Percentiles rank a stretch among this genome's conserved stretches.
Conservation (phyloP, 2,797 vertebrate genomes). For the Semaprochilodus insignis region DNA sequence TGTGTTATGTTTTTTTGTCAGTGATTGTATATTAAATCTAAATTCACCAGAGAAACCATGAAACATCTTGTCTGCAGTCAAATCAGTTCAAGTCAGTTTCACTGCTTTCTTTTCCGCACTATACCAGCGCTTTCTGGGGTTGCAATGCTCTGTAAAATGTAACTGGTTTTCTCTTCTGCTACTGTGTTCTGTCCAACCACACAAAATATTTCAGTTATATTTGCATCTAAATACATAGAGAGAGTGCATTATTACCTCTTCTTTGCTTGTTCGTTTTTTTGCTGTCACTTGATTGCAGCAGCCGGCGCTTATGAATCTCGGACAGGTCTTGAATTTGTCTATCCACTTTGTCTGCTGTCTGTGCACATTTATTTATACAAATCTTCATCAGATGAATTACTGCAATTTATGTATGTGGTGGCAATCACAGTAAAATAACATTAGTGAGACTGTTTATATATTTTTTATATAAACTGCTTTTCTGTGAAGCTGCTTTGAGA, state of each 20-base stretch:
- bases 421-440: not conserved
- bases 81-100: too few species aligned
- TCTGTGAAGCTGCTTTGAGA: too few species aligned
- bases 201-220: not conserved
- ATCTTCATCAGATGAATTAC: slow-evolving; percentile 15
- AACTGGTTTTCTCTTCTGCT: not conserved
- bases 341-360: slow-evolving; percentile 42
- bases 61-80: too few species aligned
- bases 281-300: slow-evolving; percentile 53
- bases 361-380: slow-evolving; percentile 17
- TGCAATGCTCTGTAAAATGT: not conserved
- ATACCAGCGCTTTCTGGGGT: too few species aligned
- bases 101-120: too few species aligned
- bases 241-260: slow-evolving; percentile 45
- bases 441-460: not conserved
- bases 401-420: not conserved
- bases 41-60: too few species aligned
- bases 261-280: slow-evolving; percentile 59
- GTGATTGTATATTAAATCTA: too few species aligned
- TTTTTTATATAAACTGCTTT: too few species aligned
- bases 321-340: slow-evolving; percentile 48
- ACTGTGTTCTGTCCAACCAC: not conserved
- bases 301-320: slow-evolving; percentile 50
- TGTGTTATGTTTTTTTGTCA: too few species aligned
- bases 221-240: not conserved